Conservation (phyloP, 2,888 invertebrate genomes). For the Dinocampus coccinellae region DNA sequence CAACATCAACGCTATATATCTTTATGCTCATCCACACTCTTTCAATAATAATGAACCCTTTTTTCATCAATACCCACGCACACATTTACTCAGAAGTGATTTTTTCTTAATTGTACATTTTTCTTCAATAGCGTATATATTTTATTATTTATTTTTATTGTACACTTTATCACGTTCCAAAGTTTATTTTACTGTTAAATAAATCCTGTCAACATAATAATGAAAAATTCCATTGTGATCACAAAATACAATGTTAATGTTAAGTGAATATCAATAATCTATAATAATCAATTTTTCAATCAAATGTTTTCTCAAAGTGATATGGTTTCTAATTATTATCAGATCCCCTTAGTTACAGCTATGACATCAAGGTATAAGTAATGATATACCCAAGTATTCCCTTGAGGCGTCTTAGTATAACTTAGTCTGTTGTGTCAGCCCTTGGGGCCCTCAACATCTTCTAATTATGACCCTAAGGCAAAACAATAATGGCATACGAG, state of each 20-base stretch:
- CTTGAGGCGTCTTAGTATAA: conserved; percentile 39
- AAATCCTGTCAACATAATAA: background rate
- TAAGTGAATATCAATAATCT: background rate
- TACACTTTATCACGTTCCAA: background rate
- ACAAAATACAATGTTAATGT: background rate
- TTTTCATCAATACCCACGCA: background rate
- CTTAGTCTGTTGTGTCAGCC: conserved; percentile 35
- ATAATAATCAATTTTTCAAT: background rate
- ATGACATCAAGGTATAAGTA: background rate
- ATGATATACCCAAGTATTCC: conserved; percentile 36
- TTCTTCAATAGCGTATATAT: too few species aligned
- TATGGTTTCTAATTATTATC: conserved; percentile 14
- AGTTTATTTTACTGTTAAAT: background rate
- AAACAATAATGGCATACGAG: conserved; percentile 41
- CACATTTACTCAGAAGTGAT: background rate
- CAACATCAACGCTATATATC: background rate
- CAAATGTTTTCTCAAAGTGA: background rate
- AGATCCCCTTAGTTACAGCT: conserved; percentile 3
- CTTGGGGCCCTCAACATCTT: conserved; percentile 24
- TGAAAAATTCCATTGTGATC: background rate
- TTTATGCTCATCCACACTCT: background rate
- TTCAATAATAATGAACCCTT: background rate
- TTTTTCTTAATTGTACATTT: background rate
- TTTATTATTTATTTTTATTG: background rate
- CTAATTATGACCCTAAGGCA: conserved; percentile 45